Conservation (phyloP, 2,113 vertebrate species). For the Felis catus region DNA sequence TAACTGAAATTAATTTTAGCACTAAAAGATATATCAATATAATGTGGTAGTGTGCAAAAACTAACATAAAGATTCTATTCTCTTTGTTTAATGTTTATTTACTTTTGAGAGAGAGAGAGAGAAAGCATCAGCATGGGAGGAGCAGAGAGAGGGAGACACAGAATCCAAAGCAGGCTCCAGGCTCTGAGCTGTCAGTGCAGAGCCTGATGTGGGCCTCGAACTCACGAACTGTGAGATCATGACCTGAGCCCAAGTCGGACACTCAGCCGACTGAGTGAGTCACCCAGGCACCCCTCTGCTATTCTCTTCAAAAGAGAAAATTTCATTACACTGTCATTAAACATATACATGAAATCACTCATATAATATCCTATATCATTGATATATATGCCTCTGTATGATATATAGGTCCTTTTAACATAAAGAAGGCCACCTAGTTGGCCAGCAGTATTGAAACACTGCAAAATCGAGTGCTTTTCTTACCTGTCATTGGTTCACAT, state of each 20-base stretch:
- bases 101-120: too few relatives aligned
- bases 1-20: not conserved
- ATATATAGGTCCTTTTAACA: not conserved
- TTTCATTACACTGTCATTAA: not conserved
- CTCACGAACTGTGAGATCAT: too few relatives aligned
- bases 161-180: too few relatives aligned
- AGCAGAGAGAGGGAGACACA: too few relatives aligned
- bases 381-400: not conserved
- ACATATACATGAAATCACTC: not conserved
- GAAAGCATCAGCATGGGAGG: too few relatives aligned
- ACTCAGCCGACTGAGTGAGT: too few relatives aligned
- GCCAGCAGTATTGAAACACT: not conserved
- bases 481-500: conserved; percentile 74
- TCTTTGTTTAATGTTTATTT: not conserved
- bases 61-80: not conserved
- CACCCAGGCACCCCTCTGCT: not conserved
- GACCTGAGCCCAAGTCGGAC: too few relatives aligned
- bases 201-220: too few relatives aligned
- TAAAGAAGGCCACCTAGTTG: not conserved
- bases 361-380: not conserved
- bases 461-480: not conserved
- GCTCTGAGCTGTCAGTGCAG: too few relatives aligned
- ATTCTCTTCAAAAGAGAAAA: conserved; percentile 7
- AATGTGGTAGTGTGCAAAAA: not conserved
- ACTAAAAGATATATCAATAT: not conserved